Percentiles rank a stretch among this genome's conserved stretches.
phyloP scores from a whole-genome alignment of 2,113 vertebrate species.

The Chionomys nivalis region DNA sequence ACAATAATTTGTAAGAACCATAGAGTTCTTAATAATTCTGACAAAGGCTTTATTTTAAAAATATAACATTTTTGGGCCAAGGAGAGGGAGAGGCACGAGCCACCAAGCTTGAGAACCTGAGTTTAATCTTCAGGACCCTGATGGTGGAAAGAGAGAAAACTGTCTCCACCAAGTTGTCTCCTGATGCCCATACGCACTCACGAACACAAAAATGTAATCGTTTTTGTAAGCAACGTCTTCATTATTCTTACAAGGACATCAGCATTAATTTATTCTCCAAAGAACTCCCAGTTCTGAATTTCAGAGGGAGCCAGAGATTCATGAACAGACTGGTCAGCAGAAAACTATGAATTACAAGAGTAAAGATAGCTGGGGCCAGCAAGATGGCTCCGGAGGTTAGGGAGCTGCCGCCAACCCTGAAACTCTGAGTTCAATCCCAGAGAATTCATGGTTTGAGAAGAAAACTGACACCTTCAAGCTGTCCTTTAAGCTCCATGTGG shows the following conservation, averaged over 20 bases:
- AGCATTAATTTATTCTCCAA: neutral
- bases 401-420: neutral
- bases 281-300: conserved; percentile 5
- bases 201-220: neutral
- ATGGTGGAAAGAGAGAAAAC: neutral
- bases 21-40: neutral
- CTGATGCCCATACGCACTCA: neutral
- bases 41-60: conserved; percentile 37
- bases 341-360: neutral
- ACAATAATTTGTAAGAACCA: conserved; percentile 18
- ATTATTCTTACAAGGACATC: neutral
- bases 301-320: neutral
- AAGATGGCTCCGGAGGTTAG: neutral
- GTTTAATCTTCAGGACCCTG: neutral
- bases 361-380: neutral
- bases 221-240: neutral
- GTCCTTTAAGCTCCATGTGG: neutral
- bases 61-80: neutral
- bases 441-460: neutral
- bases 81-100: neutral
- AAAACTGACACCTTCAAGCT: neutral
- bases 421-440: neutral
- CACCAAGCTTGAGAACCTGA: neutral
- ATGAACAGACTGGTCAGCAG: neutral
- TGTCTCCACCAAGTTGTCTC: neutral